Evolutionary conservation across 30 jellyfish, hydroid and myxozoan genomes (phyloP).

Genomic region (Catostylus mosaicus): DNA sequence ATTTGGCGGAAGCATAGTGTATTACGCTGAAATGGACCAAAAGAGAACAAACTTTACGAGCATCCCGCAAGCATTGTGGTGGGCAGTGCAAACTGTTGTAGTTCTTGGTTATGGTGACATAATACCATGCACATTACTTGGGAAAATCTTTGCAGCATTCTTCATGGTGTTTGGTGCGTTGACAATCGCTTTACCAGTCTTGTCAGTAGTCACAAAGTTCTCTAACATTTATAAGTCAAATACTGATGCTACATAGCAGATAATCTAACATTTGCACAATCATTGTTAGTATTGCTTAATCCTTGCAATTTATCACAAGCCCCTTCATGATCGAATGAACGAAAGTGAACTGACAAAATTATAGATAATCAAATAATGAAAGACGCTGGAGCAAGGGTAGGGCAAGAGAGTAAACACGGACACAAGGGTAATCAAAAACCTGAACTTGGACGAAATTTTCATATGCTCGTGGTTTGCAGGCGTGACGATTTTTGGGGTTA

Average conservation of each 20-base stretch:
- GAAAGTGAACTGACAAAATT: too few species aligned
- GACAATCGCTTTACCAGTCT: constrained; percentile 95
- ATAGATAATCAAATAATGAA: too few species aligned
- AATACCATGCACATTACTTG: constrained; percentile 81
- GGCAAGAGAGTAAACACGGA: too few species aligned
- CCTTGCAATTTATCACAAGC: too few species aligned
- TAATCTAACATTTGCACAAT: background rate
- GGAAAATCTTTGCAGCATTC: constrained; percentile 81
- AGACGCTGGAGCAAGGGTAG: too few species aligned
- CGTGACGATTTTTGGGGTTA: too few species aligned
- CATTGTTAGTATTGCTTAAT: too few species aligned
- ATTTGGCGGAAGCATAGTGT: constrained; percentile 93
- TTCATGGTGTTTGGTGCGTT: constrained; percentile 98
- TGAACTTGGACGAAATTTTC: too few species aligned
- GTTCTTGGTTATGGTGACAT: constrained; percentile 97
- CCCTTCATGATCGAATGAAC: too few species aligned
- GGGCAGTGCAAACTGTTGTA: constrained; percentile 97
- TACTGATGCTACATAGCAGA: background rate
- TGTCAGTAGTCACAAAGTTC: constrained; percentile 94
- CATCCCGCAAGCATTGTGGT: constrained; percentile 96
- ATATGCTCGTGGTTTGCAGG: too few species aligned
- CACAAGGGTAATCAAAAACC: too few species aligned
- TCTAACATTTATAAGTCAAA: constrained; percentile 68
- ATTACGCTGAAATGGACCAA: constrained; percentile 62
- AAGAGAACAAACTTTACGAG: constrained; percentile 61